Percentiles rank a stretch among this genome's conserved stretches.
Conservation (phyloP, 2,797 vertebrate genomes). For the Catamblyrhynchus diadema region DNA sequence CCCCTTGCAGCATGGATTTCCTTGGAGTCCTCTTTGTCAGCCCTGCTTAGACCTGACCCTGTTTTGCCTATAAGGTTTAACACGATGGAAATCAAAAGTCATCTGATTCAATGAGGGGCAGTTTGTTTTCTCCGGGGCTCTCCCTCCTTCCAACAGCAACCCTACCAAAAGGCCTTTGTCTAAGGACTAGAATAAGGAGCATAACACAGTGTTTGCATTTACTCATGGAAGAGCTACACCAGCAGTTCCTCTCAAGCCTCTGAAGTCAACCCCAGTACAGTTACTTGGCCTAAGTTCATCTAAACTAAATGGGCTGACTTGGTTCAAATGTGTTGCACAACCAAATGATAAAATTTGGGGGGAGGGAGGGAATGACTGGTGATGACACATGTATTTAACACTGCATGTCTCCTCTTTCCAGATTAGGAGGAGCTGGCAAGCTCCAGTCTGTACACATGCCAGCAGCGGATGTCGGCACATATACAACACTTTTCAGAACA, state of each 20-base stretch:
- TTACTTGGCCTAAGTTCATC: slow-evolving; percentile 55
- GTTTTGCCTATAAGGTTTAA: neutral
- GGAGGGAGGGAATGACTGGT: neutral
- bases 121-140: slow-evolving; percentile 1
- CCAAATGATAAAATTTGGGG: slow-evolving; percentile 14
- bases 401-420: slow-evolving; percentile 46
- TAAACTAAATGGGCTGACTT: slow-evolving; percentile 18
- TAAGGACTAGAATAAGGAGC: neutral
- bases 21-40: slow-evolving; percentile 8
- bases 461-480: slow-evolving; percentile 66
- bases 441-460: slow-evolving; percentile 35
- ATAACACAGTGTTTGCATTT: neutral
- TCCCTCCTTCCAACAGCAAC: neutral
- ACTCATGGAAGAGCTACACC: neutral
- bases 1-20: neutral
- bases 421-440: slow-evolving; percentile 58
- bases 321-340: slow-evolving; percentile 48
- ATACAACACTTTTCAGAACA: slow-evolving; percentile 65
- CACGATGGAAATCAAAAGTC: neutral
- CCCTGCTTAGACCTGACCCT: neutral
- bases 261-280: slow-evolving; percentile 42
- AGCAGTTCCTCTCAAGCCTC: slow-evolving; percentile 16
- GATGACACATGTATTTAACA: slow-evolving; percentile 69
- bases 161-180: neutral
- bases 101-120: neutral